These are phyloP conservation scores for Rhagophthalmus giganteus DNA, from an alignment of 2,888 invertebrate genomes.

Conservation along the genomic window DNA sequence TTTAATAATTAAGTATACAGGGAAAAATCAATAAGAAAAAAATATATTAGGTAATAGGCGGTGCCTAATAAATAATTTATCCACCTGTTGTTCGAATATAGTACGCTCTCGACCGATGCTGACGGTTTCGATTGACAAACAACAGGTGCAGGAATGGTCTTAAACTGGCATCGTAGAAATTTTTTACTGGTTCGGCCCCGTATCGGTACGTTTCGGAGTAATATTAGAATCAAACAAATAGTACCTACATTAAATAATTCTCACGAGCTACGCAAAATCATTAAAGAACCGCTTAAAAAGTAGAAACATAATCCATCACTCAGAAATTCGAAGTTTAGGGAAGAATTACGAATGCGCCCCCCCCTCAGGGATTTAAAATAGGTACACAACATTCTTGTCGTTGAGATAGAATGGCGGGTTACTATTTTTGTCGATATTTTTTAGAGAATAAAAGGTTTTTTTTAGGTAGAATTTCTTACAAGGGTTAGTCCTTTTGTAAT, in stretches of 20 bases:
- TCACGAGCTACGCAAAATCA: not conserved
- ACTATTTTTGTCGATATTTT: constrained; percentile 32
- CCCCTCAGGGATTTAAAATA: constrained; percentile 1
- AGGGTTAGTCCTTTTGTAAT: constrained; percentile 32
- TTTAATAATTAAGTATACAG: not conserved
- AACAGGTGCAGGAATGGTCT: too few species aligned
- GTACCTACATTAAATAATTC: too few species aligned
- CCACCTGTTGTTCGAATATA: too few species aligned
- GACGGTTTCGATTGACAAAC: too few species aligned
- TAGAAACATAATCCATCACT: constrained; percentile 10
- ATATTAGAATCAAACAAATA: too few species aligned
- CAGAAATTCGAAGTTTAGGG: constrained; percentile 2
- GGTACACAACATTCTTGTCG: constrained; percentile 5
- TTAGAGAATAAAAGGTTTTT: constrained; percentile 28
- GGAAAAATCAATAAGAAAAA: not conserved
- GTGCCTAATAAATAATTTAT: too few species aligned
- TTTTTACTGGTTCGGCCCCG: too few species aligned
- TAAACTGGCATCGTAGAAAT: too few species aligned
- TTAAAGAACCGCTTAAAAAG: constrained; percentile 3
- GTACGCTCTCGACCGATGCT: too few species aligned
- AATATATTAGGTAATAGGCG: too few species aligned
- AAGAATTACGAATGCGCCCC: not conserved
- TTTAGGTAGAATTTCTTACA: constrained; percentile 31
- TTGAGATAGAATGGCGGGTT: constrained; percentile 18
- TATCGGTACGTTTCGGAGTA: too few species aligned